These are phyloP conservation scores for Chironomus striatipennis DNA, from an alignment of 1,140 invertebrate genomes.

Conservation along the genomic window DNA sequence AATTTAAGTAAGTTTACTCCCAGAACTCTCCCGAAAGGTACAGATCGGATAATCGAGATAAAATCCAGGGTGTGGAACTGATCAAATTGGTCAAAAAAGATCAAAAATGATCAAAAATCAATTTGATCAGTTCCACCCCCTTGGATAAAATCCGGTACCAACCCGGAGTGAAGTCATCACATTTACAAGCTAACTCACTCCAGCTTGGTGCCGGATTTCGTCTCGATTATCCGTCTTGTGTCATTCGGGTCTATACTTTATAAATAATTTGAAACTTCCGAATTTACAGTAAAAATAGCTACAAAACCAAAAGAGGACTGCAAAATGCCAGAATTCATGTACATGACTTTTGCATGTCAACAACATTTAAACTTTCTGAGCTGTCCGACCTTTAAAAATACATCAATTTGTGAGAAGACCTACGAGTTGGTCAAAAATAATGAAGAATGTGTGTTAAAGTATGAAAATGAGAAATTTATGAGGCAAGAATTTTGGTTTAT, in stretches of 20 bases:
- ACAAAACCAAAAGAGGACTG: background rate
- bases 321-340: background rate
- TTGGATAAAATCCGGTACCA: too few relatives aligned
- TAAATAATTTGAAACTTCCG: background rate
- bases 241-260: too few relatives aligned
- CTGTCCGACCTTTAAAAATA: background rate
- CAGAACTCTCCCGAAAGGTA: too few relatives aligned
- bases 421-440: background rate
- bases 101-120: background rate
- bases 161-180: too few relatives aligned
- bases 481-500: background rate
- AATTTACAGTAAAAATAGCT: background rate
- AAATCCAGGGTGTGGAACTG: too few relatives aligned
- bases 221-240: too few relatives aligned
- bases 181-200: too few relatives aligned
- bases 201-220: too few relatives aligned
- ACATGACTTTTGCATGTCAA: background rate
- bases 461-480: background rate
- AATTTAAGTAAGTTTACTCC: background rate
- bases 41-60: too few relatives aligned
- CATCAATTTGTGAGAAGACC: background rate
- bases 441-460: background rate
- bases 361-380: background rate
- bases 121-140: too few relatives aligned
- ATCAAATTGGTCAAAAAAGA: too few relatives aligned